Evolutionary conservation across 2,888 invertebrate genomes (phyloP).

Genomic region (Malacosoma neustria): DNA sequence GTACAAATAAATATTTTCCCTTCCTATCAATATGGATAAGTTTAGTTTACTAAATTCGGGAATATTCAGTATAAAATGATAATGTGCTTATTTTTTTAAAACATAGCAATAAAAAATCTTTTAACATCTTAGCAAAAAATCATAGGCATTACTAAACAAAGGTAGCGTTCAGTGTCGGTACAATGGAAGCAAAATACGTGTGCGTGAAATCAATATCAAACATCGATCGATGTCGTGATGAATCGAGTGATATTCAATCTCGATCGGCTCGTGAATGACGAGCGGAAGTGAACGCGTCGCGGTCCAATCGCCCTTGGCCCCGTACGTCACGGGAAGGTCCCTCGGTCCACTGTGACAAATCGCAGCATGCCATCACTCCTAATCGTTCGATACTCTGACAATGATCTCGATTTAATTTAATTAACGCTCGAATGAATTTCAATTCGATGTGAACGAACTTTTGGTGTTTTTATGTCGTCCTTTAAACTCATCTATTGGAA

Average conservation of each 20-base stretch:
- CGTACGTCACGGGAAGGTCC: neutral
- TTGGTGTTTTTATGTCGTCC: constrained; percentile 5
- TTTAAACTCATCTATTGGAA: too few relatives aligned
- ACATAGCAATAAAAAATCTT: too few relatives aligned
- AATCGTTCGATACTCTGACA: constrained; percentile 45
- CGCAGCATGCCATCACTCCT: constrained; percentile 48
- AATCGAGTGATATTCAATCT: constrained; percentile 54
- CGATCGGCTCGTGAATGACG: constrained; percentile 60
- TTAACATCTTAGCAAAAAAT: neutral
- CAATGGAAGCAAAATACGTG: constrained; percentile 32
- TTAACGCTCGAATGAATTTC: constrained; percentile 52
- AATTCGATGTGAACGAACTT: constrained; percentile 34
- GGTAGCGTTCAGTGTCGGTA: constrained; percentile 20
- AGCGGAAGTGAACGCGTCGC: constrained; percentile 45
- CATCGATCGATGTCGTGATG: constrained; percentile 62
- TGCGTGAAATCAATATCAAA: constrained; percentile 59
- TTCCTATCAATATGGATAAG: too few relatives aligned
- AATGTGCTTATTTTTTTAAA: too few relatives aligned
- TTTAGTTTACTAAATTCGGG: too few relatives aligned
- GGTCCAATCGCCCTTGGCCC: constrained; percentile 4
- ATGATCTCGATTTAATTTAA: constrained; percentile 60
- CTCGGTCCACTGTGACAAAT: constrained; percentile 53
- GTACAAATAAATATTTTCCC: too few relatives aligned
- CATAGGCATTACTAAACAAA: constrained; percentile 9
- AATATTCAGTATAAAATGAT: too few relatives aligned